A percentile compares a stretch with the other conserved stretches of the same genome.
Conservation (phyloP, 2,113 vertebrate genomes). For the Vulpes vulpes region DNA sequence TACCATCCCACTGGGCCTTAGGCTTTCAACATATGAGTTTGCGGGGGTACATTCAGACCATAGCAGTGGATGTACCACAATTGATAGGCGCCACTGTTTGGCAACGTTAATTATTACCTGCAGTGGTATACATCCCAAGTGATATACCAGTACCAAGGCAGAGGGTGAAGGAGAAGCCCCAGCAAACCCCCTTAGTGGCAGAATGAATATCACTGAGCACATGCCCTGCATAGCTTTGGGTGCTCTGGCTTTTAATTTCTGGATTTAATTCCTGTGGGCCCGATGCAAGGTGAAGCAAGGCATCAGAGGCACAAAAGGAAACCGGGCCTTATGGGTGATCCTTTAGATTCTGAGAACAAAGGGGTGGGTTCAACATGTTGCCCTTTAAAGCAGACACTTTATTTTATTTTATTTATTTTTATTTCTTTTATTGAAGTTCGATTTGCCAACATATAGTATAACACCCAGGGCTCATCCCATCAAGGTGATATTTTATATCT, state of each 20-base stretch:
- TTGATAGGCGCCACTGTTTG: background rate
- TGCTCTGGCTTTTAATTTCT: background rate
- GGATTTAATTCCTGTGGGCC: background rate
- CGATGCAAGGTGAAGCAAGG: background rate
- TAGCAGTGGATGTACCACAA: background rate
- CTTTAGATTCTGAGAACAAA: background rate
- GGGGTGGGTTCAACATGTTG: background rate
- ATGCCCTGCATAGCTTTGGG: background rate
- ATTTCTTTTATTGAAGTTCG: too few species aligned
- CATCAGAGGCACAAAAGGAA: background rate
- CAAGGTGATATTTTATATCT: background rate
- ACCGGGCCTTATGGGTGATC: background rate
- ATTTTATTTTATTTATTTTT: background rate
- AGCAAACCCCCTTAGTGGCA: background rate
- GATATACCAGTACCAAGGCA: too few species aligned
- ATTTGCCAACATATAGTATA: too few species aligned
- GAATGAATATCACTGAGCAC: background rate
- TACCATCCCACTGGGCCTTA: background rate
- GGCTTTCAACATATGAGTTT: background rate
- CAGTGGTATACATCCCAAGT: background rate
- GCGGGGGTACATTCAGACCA: background rate
- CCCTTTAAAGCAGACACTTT: background rate
- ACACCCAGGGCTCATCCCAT: too few species aligned
- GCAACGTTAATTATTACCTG: background rate
- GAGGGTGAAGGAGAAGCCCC: background rate